Base-by-base conservation (phyloP, 2,113 vertebrate genomes). In the Megaceryle maxima region DNA sequence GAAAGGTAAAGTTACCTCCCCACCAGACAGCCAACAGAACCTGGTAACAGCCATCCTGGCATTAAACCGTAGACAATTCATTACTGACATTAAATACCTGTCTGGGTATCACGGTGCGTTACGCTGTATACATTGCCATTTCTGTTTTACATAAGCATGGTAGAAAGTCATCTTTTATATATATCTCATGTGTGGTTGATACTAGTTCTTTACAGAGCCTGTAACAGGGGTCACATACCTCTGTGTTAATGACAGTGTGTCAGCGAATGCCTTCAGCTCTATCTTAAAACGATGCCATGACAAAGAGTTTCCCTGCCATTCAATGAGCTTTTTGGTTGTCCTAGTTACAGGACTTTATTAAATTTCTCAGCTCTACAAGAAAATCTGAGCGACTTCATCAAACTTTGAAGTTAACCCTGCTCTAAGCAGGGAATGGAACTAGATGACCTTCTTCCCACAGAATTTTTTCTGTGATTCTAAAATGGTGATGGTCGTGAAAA, bases 101-200 rank as follows among this genome's bases (percentile, higher is more conserved):
- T 10, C 66, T 63, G 28, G 19, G 19, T 20, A 39, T 83, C 31
- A 56, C 24, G 16, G 48, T n/a, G 53, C 53, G 7, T 72, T 72
- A 29, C 8, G 55, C n/a, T 50, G 28, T 43, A 37, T 50, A 25
- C 31, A 18, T 16, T 16, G 39, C 53, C 55, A 60, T 17, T 25
- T 48, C 7, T 7, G 8, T 56, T 74, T 79, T 39, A 37, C 24
- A 67, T 2, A 31, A 22, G 63, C 39, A 35, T 0, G 1, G 25
- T 26, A 35, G 31, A 37, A 83, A 73, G 35, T 31, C 39, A 13
- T 16, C 29, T 21, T 37, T 56, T 9, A 33, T 18, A 62, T 4
- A 5, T n/a, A 29, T n/a, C 39, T 19, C 3, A 1, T 1, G 18
- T 14, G 14, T 13, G 62, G 51, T 2, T 72, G 31, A 16, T 25